Evolutionary conservation across 2,797 vertebrate species (phyloP).

Genomic region (Miichthys miiuy): DNA sequence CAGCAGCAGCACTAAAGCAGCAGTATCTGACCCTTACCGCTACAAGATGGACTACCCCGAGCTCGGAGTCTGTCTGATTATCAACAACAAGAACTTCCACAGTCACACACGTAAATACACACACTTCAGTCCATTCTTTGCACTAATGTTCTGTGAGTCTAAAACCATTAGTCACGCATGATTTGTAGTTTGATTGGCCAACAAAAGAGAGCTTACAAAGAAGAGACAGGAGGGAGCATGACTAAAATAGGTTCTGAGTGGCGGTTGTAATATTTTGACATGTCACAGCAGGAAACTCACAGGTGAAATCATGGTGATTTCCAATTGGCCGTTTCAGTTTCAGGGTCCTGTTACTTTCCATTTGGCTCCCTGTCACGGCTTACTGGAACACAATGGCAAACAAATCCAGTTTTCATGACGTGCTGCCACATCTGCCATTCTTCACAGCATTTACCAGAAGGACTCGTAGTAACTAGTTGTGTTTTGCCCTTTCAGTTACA

Average conservation of each 20-base stretch:
- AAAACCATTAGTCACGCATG: neutral
- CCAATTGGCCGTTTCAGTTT: neutral
- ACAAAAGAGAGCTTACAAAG: neutral
- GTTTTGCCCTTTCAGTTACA: neutral
- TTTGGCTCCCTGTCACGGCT: neutral
- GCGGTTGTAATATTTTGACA: neutral
- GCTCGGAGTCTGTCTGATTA: slow-evolving; percentile 72
- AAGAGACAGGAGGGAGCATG: neutral
- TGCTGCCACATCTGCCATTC: neutral
- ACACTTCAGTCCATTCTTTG: no score
- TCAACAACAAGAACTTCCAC: slow-evolving; percentile 80
- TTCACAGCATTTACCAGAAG: neutral
- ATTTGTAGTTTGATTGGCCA: neutral
- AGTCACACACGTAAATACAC: slow-evolving; percentile 26
- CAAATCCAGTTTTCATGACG: neutral
- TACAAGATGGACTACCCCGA: slow-evolving; percentile 74
- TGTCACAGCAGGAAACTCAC: neutral
- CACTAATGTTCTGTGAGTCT: neutral
- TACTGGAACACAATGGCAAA: neutral
- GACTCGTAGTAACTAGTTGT: neutral
- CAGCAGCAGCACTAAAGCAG: neutral
- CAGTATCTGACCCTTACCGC: slow-evolving; percentile 24
- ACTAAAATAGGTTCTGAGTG: neutral
- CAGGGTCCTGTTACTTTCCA: neutral
- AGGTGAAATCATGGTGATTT: neutral